These are phyloP conservation scores for Bombus ignitus DNA, from an alignment of 1,140 invertebrate species.

Conservation along the genomic window DNA sequence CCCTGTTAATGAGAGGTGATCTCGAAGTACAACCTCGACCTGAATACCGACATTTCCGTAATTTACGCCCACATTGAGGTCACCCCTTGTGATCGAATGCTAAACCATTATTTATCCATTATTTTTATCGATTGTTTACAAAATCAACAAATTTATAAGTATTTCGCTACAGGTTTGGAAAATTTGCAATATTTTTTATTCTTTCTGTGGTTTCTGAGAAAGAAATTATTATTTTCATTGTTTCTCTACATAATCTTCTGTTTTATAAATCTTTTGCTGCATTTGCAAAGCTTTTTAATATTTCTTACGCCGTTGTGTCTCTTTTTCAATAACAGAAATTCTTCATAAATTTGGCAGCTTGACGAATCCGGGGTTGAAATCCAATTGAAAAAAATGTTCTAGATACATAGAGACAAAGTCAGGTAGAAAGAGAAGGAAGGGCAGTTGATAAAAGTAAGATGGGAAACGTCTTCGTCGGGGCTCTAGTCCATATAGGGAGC, in stretches of 20 bases:
- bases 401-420: background rate
- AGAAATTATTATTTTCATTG: too few species aligned
- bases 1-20: constrained; percentile 38
- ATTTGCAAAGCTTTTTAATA: background rate
- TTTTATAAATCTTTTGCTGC: background rate
- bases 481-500: constrained; percentile 80
- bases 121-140: background rate
- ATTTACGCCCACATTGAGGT: constrained; percentile 39
- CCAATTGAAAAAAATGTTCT: constrained; percentile 2
- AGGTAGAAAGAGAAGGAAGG: constrained; percentile 6
- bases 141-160: background rate
- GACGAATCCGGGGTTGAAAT: constrained; percentile 17
- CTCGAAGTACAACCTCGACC: constrained; percentile 30
- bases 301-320: background rate
- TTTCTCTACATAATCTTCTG: background rate
- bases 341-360: background rate
- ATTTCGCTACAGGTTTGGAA: background rate
- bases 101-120: too few species aligned
- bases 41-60: constrained; percentile 43
- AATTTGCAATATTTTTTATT: background rate
- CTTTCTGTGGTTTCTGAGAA: too few species aligned
- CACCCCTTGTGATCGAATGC: background rate
- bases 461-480: constrained; percentile 68
- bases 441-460: constrained; percentile 49
- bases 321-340: background rate